Evolutionary conservation across 1,140 invertebrate species (phyloP).

Genomic region (Hermatobates lingyangjiaoensis): DNA sequence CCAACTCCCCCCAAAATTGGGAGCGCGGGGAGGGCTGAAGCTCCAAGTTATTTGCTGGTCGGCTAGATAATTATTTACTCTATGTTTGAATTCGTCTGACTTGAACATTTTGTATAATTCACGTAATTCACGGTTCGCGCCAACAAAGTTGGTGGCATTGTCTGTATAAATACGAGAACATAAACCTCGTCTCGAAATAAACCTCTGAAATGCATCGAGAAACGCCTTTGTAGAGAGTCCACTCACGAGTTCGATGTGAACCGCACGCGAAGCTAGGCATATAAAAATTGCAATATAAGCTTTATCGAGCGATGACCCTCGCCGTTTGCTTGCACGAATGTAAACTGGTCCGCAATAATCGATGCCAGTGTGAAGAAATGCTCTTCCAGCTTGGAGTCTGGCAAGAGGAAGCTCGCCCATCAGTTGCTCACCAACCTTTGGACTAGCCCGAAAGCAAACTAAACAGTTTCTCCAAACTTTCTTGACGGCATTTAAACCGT

Average conservation of each 20-base stretch:
- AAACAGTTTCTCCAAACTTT: slow-evolving; percentile 17
- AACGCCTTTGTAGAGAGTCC: slow-evolving; percentile 17
- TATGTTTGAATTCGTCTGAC: not conserved
- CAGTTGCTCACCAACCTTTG: slow-evolving; percentile 6
- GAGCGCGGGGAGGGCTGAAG: not conserved
- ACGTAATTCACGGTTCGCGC: slow-evolving; percentile 3
- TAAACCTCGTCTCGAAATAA: slow-evolving; percentile 6
- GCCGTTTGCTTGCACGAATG: not conserved
- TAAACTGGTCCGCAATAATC: not conserved
- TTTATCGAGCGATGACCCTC: slow-evolving; percentile 15
- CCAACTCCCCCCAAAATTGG: slow-evolving; percentile 2
- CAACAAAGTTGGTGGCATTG: slow-evolving; percentile 19
- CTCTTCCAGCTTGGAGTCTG: slow-evolving; percentile 17
- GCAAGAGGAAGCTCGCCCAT: slow-evolving; percentile 17
- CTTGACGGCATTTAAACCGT: slow-evolving; percentile 13
- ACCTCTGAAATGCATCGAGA: slow-evolving; percentile 16
- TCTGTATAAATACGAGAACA: slow-evolving; percentile 16
- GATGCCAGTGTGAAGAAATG: slow-evolving; percentile 9
- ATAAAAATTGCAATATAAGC: slow-evolving; percentile 19
- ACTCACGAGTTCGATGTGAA: slow-evolving; percentile 19
- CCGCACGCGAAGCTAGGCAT: slow-evolving; percentile 17
- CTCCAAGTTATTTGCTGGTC: not conserved
- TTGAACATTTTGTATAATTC: not conserved
- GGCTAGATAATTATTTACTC: not conserved
- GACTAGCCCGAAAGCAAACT: slow-evolving; percentile 13